Conservation (phyloP, 2,113 vertebrate genomes). For the Hypanus sabinus region DNA sequence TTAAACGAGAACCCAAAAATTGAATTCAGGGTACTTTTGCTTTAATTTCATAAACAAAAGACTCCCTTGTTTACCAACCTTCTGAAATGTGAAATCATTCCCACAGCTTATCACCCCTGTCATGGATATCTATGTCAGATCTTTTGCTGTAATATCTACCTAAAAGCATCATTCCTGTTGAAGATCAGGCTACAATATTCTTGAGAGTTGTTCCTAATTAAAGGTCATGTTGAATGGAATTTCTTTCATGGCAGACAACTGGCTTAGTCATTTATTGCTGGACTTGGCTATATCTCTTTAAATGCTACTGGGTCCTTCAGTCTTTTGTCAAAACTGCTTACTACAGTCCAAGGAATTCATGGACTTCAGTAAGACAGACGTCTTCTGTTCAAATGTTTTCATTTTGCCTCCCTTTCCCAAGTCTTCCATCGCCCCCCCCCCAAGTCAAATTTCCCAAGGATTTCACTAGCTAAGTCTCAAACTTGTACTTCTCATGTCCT, state of each 20-base stretch:
- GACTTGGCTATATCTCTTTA: not conserved
- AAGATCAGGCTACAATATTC: slow-evolving; percentile 2
- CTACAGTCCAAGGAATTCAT: too few species aligned
- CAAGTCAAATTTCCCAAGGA: not conserved
- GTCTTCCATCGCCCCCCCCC: too few species aligned
- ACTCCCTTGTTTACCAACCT: too few species aligned
- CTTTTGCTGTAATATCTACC: not conserved
- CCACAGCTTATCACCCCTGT: not conserved
- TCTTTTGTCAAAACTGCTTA: not conserved
- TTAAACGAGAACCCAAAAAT: slow-evolving; percentile 12
- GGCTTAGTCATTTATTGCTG: not conserved
- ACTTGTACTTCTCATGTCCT: not conserved
- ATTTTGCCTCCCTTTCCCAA: not conserved
- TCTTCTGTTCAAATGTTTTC: not conserved
- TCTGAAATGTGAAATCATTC: slow-evolving; percentile 1
- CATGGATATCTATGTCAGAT: not conserved
- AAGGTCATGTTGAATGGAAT: not conserved
- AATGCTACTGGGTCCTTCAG: not conserved
- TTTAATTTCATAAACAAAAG: not conserved
- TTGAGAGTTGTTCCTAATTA: not conserved
- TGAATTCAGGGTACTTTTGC: not conserved
- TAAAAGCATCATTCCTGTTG: not conserved
- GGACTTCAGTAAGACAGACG: not conserved
- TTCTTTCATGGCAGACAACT: not conserved
- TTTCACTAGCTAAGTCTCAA: not conserved